These are phyloP conservation scores for Xiphophorus maculatus DNA, from an alignment of 2,113 vertebrate species.

Conservation along the genomic window DNA sequence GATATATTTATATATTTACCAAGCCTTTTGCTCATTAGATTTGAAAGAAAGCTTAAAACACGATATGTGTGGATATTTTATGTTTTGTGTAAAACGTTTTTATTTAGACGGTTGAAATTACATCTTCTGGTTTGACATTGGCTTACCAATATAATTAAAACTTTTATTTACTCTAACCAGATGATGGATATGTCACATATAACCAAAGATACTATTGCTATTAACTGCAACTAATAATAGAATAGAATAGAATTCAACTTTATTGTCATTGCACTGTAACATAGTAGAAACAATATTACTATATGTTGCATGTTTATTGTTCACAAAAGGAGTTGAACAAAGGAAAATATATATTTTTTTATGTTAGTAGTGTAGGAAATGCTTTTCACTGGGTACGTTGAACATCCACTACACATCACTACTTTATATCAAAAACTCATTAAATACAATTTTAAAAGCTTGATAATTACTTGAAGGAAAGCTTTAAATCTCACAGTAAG, in stretches of 20 bases:
- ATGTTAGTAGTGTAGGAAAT: background rate
- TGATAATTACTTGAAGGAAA: background rate
- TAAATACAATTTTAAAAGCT: slow-evolving; percentile 11
- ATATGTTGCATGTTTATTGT: background rate
- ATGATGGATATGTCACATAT: too few relatives aligned
- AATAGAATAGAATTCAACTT: too few relatives aligned
- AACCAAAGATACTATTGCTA: too few relatives aligned
- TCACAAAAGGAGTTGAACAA: background rate
- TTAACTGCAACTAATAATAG: too few relatives aligned
- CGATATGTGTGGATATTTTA: background rate
- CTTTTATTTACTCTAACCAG: too few relatives aligned
- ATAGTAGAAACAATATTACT: too few relatives aligned
- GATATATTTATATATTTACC: too few relatives aligned
- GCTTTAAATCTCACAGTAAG: slow-evolving; percentile 13
- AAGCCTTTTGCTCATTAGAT: too few relatives aligned
- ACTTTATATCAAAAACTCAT: slow-evolving; percentile 9
- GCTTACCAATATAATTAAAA: too few relatives aligned
- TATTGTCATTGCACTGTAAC: too few relatives aligned
- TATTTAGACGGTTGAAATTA: background rate
- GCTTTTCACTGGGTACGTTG: background rate
- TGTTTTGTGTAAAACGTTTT: background rate
- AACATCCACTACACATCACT: slow-evolving; percentile 14
- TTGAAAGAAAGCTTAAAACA: background rate
- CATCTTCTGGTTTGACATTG: too few relatives aligned
- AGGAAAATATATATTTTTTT: background rate